These are phyloP conservation scores for Apocrypta bakeri DNA, from an alignment of 1,140 invertebrate species.

Conservation along the genomic window DNA sequence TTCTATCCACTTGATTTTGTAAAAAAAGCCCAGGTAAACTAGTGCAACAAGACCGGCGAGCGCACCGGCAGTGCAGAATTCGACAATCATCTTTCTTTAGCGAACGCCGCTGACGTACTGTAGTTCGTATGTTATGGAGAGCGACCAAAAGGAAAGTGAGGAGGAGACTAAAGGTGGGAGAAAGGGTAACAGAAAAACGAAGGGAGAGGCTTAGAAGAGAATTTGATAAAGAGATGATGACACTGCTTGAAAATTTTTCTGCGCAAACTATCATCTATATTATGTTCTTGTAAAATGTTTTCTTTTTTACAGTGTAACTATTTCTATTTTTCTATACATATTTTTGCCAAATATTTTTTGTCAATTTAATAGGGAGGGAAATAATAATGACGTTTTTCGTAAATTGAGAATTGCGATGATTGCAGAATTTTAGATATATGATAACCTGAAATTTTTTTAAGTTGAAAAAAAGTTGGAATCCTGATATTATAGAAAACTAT, in stretches of 20 bases:
- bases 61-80: constrained; percentile 19
- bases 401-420: too few relatives aligned
- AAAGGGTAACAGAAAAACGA: constrained; percentile 45
- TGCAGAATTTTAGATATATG: too few relatives aligned
- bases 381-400: too few relatives aligned
- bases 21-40: constrained; percentile 61
- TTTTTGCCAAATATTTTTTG: too few relatives aligned
- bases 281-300: too few relatives aligned
- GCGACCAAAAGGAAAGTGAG: constrained; percentile 40
- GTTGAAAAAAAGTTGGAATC: too few relatives aligned
- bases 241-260: constrained; percentile 9
- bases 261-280: not conserved
- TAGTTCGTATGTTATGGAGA: constrained; percentile 38
- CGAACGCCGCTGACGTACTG: constrained; percentile 38
- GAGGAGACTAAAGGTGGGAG: constrained; percentile 42
- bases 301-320: too few relatives aligned
- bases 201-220: constrained; percentile 25
- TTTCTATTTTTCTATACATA: too few relatives aligned
- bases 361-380: too few relatives aligned
- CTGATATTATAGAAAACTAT: too few relatives aligned
- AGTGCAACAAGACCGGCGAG: constrained; percentile 29
- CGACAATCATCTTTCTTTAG: constrained; percentile 45
- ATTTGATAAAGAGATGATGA: constrained; percentile 3
- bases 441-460: too few relatives aligned
- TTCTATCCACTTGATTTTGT: constrained; percentile 66